Conservation (phyloP, 2,888 invertebrate species). For the Coleophora flavipennella region DNA sequence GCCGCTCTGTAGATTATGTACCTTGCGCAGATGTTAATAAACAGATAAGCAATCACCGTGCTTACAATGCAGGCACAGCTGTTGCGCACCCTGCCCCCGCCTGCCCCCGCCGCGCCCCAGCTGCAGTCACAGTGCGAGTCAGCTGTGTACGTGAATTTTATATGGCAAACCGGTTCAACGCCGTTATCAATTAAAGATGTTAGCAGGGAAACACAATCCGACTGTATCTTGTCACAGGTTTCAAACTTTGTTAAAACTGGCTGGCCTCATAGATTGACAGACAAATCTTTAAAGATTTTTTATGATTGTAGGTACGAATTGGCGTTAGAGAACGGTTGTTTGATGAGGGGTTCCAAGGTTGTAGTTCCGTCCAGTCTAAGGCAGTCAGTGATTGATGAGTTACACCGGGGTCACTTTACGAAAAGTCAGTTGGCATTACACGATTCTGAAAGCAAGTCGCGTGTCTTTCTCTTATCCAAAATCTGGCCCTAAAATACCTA, state of each 20-base stretch:
- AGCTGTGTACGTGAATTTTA: neutral
- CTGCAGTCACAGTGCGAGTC: too few species aligned
- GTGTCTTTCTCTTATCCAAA: too few species aligned
- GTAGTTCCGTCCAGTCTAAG: neutral
- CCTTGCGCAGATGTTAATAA: neutral
- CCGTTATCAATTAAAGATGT: conserved; percentile 1
- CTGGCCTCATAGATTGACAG: too few species aligned
- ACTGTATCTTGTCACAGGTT: neutral
- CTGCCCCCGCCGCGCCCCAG: too few species aligned
- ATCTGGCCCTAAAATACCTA: too few species aligned
- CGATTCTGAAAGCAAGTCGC: too few species aligned
- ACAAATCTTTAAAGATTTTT: neutral
- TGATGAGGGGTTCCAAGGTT: conserved; percentile 2
- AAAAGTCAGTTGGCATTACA: too few species aligned
- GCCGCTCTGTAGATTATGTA: neutral
- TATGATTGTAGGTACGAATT: conserved; percentile 1
- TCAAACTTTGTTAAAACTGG: too few species aligned
- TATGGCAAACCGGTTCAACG: neutral
- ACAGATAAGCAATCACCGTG: neutral
- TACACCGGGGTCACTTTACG: conserved; percentile 2
- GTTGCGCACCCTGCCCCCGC: neutral
- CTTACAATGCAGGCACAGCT: neutral
- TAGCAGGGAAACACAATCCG: neutral
- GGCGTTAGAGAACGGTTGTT: neutral
- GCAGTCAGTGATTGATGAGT: neutral